Conservation (phyloP, 2,113 vertebrate genomes). For the Coryphaenoides rupestris region DNA sequence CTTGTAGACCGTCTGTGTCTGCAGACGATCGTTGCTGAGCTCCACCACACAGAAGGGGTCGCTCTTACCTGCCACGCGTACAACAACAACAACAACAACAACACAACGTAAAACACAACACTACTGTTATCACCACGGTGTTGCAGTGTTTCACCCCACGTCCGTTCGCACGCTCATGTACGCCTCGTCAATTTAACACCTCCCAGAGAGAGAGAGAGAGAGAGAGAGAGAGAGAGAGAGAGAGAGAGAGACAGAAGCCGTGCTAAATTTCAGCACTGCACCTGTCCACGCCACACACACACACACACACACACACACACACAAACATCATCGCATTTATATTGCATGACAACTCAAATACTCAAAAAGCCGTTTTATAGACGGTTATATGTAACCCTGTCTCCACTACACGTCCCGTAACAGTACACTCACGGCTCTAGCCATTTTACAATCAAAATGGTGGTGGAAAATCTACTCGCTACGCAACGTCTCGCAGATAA, state of each 20-base stretch:
- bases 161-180: background rate
- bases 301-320: no score
- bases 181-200: background rate
- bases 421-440: conserved; percentile 30
- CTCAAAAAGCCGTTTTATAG: conserved; percentile 45
- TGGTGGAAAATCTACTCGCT: conserved; percentile 39
- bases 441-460: conserved; percentile 46
- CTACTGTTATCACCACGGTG: no score
- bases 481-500: no score
- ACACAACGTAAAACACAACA: conserved; percentile 17
- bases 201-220: no score
- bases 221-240: no score
- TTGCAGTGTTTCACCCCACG: no score
- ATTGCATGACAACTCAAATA: conserved; percentile 39
- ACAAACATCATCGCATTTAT: conserved; percentile 16
- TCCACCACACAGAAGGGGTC: conserved; percentile 98
- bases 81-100: conserved; percentile 13
- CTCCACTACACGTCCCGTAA: conserved; percentile 21
- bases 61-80: conserved; percentile 91
- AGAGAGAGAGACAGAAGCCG: conserved; percentile 1
- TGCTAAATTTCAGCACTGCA: conserved; percentile 33
- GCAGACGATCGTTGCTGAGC: conserved; percentile 92
- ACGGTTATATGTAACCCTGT: conserved; percentile 26
- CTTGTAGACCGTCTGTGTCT: conserved; percentile 96
- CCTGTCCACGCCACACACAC: background rate